Evolutionary conservation across 2,888 invertebrate genomes (phyloP).

Genomic region (Ectemnius cavifrons): DNA sequence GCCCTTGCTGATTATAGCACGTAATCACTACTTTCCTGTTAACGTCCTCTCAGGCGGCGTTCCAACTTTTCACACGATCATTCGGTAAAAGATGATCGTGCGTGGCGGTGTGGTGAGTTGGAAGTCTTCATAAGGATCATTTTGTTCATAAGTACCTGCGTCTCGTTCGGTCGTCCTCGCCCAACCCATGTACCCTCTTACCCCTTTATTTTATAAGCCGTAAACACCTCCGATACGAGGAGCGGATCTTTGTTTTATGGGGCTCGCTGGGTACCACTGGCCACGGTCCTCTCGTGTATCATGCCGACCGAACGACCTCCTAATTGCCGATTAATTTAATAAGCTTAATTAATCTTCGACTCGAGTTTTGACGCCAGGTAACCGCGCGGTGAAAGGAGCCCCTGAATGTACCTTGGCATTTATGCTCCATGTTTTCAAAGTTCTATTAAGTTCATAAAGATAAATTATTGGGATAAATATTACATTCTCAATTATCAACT

Average conservation of each 20-base stretch:
- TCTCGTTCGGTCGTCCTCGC: constrained; percentile 17
- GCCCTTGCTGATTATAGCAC: no score
- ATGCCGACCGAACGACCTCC: constrained; percentile 28
- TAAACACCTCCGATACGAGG: constrained; percentile 51
- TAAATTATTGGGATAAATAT: no score
- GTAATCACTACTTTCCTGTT: no score
- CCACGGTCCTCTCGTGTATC: constrained; percentile 28
- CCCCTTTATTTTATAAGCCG: constrained; percentile 30
- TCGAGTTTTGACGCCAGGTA: constrained; percentile 21
- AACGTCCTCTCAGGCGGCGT: background rate
- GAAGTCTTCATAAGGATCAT: constrained; percentile 8
- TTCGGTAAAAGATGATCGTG: background rate
- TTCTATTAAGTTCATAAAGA: no score
- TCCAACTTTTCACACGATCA: background rate
- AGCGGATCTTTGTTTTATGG: constrained; percentile 53
- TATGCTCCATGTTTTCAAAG: no score
- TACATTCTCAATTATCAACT: background rate
- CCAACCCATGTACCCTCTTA: constrained; percentile 3
- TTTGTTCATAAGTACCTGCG: constrained; percentile 22
- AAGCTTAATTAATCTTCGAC: constrained; percentile 59
- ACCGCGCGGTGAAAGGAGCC: constrained; percentile 4
- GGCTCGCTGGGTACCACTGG: constrained; percentile 20
- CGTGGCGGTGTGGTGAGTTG: background rate
- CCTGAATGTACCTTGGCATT: background rate
- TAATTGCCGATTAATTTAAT: constrained; percentile 68